These are phyloP conservation scores for Melanophora roralis DNA, from an alignment of 2,888 invertebrate species.

Conservation along the genomic window DNA sequence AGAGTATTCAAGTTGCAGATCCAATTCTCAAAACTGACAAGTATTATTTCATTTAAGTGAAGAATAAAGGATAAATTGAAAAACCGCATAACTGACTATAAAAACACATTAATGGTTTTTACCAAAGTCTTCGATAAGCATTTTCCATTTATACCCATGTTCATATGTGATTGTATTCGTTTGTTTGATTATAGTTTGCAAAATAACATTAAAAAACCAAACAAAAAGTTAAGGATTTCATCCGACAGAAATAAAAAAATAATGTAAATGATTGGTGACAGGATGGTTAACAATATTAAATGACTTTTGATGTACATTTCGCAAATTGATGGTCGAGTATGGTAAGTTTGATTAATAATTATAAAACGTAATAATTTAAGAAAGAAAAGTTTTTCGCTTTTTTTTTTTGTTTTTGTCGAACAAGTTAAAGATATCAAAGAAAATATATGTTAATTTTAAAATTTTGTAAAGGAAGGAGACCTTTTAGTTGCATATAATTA, in stretches of 20 bases:
- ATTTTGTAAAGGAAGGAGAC: no score
- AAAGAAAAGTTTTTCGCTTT: no score
- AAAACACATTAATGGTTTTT: constrained; percentile 7
- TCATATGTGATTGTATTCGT: not conserved
- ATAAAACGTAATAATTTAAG: no score
- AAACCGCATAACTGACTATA: constrained; percentile 30
- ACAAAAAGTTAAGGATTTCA: not conserved
- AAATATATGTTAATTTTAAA: no score
- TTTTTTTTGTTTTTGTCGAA: no score
- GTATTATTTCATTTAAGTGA: constrained; percentile 30
- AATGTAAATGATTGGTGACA: constrained; percentile 1
- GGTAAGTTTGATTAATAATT: no score
- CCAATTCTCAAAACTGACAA: constrained; percentile 51
- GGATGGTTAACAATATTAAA: no score
- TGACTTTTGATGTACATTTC: no score
- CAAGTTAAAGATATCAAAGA: no score
- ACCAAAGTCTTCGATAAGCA: constrained; percentile 6
- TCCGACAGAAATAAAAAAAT: not conserved
- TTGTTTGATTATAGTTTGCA: constrained; percentile 46
- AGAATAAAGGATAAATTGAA: not conserved
- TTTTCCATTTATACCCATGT: not conserved
- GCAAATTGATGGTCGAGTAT: no score
- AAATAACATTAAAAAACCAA: constrained; percentile 36
- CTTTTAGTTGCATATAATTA: no score
- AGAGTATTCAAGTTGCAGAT: no score